Conservation (phyloP, 2,888 invertebrate species). For the Calliscelio sp. region DNA sequence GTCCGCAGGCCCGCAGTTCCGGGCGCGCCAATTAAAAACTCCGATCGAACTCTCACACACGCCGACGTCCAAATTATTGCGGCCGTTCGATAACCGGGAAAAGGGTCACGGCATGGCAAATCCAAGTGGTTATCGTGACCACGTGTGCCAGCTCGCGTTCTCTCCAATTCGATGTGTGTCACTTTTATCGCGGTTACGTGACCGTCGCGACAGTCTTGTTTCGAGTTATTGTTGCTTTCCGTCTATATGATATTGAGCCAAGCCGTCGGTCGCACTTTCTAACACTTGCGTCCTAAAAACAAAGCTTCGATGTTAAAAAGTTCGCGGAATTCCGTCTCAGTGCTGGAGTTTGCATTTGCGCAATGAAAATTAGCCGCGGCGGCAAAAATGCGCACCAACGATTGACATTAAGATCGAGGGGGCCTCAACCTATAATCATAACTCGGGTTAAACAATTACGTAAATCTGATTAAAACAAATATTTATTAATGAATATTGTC, state of each 20-base stretch:
- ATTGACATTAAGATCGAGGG: too few relatives aligned
- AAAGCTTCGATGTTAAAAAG: slow-evolving; percentile 2
- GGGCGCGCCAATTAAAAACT: slow-evolving; percentile 22
- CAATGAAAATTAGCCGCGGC: too few relatives aligned
- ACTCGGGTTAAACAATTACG: too few relatives aligned
- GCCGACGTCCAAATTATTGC: not conserved
- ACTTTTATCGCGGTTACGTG: slow-evolving; percentile 61
- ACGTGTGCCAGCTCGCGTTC: slow-evolving; percentile 48
- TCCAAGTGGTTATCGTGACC: slow-evolving; percentile 57
- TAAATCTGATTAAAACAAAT: too few relatives aligned
- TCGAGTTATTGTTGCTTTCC: slow-evolving; percentile 52
- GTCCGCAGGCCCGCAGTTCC: slow-evolving; percentile 11
- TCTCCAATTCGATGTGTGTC: slow-evolving; percentile 57
- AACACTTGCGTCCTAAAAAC: slow-evolving; percentile 34
- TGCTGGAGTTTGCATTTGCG: too few relatives aligned
- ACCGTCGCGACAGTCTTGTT: slow-evolving; percentile 48
- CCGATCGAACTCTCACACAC: slow-evolving; percentile 12
- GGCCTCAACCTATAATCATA: too few relatives aligned
- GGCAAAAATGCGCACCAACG: too few relatives aligned
- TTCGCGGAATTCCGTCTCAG: too few relatives aligned
- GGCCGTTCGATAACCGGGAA: slow-evolving; percentile 33
- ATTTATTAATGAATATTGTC: too few relatives aligned
- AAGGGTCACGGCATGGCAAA: slow-evolving; percentile 51
- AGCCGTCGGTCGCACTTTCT: slow-evolving; percentile 29
- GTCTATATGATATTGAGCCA: slow-evolving; percentile 8